Percentiles rank a stretch among this genome's conserved stretches.
These are phyloP conservation scores for Ctenomys sociabilis DNA, from an alignment of 2,113 vertebrate genomes.

Conservation along the genomic window DNA sequence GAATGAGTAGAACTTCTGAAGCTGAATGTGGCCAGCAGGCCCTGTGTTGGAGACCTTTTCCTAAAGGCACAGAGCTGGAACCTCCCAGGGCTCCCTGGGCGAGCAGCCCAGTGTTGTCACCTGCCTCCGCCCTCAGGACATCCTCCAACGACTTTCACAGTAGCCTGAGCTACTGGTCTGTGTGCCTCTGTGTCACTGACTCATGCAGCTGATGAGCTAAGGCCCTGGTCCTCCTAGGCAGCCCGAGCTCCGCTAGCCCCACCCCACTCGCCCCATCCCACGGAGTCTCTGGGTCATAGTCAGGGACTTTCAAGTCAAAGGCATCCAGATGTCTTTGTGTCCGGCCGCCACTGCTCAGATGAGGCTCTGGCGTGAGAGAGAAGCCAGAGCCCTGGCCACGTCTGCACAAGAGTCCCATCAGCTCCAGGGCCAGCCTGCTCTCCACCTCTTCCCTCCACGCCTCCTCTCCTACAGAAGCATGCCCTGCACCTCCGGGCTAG, in stretches of 20 bases:
- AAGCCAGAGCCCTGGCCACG: neutral
- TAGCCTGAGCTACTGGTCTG: neutral
- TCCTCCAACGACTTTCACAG: neutral
- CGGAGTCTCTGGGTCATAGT: rapidly evolving
- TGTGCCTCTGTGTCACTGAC: neutral
- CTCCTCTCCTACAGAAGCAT: rapidly evolving
- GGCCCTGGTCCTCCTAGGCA: neutral
- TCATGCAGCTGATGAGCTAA: neutral
- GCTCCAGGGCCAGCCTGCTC: no score
- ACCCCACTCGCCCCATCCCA: neutral
- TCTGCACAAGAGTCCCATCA: no score
- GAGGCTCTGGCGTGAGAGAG: neutral
- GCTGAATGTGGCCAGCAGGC: neutral
- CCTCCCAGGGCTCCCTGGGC: neutral
- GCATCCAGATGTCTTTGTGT: rapidly evolving
- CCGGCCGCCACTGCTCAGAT: rapidly evolving
- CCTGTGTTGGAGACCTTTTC: neutral
- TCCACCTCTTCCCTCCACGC: neutral
- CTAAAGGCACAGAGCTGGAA: neutral
- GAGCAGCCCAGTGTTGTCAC: neutral
- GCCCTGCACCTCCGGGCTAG: no score
- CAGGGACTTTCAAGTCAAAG: neutral
- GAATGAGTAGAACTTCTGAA: neutral
- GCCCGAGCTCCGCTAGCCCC: neutral
- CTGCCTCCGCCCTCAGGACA: rapidly evolving